Conservation (phyloP, 2,113 vertebrate species). For the Smithornis capensis region DNA sequence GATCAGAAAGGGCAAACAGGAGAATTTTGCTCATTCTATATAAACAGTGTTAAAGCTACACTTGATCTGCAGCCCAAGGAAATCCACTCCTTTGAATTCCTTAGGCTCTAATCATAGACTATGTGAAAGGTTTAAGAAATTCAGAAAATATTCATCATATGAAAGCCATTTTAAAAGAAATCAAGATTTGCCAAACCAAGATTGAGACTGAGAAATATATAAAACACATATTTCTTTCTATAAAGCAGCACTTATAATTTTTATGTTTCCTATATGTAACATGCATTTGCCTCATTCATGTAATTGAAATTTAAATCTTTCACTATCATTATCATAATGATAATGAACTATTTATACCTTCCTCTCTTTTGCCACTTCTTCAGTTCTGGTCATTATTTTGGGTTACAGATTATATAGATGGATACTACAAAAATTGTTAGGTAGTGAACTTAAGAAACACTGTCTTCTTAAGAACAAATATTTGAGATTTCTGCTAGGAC, state of each 20-base stretch:
- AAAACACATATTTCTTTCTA: neutral
- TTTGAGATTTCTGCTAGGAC: neutral
- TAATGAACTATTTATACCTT: neutral
- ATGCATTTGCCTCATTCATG: neutral
- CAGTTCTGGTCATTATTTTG: neutral
- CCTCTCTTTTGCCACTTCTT: neutral
- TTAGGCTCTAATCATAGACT: rapidly evolving
- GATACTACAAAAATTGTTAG: neutral
- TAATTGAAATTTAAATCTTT: neutral
- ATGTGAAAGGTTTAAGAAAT: neutral
- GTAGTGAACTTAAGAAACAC: neutral
- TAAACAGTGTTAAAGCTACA: neutral
- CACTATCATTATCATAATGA: neutral
- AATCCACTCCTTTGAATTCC: neutral
- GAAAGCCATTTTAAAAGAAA: neutral
- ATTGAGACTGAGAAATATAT: neutral
- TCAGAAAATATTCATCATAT: neutral
- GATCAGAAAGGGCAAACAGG: neutral
- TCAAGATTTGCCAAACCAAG: neutral
- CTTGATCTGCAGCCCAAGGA: neutral
- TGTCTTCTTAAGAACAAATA: neutral
- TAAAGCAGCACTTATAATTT: neutral
- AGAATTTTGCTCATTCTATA: neutral
- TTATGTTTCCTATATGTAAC: neutral
- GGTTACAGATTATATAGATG: neutral